Evolutionary conservation across 2,113 vertebrate genomes (phyloP).

Genomic region (Oreotrochilus melanogaster): DNA sequence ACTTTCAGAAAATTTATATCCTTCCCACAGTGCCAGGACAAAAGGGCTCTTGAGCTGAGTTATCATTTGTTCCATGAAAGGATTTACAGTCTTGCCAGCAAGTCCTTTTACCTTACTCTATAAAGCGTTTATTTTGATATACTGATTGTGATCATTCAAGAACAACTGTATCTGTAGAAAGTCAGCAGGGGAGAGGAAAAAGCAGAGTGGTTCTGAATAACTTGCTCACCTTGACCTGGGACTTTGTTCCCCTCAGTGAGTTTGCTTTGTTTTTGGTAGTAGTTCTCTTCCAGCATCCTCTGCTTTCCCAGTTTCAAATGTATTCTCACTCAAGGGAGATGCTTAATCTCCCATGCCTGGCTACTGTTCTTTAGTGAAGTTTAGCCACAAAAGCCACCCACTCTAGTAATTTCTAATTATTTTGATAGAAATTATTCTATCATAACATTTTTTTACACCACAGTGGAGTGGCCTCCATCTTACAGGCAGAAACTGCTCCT

Average conservation of each 20-base stretch:
- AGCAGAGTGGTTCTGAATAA: background rate
- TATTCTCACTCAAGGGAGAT: background rate
- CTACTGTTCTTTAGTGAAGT: background rate
- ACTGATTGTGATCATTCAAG: slow-evolving; percentile 73
- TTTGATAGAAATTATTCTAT: background rate
- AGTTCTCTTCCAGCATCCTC: background rate
- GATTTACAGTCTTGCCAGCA: slow-evolving; percentile 79
- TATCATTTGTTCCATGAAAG: slow-evolving; percentile 76
- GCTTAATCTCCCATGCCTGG: background rate
- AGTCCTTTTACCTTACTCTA: slow-evolving; percentile 73
- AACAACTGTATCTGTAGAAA: slow-evolving; percentile 75
- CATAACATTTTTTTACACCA: background rate
- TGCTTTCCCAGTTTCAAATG: background rate
- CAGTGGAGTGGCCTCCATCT: background rate
- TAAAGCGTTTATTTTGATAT: slow-evolving; percentile 78
- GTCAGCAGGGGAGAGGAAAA: background rate
- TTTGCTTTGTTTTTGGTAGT: slow-evolving; percentile 1
- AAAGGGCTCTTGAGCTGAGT: slow-evolving; percentile 76
- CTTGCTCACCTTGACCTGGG: slow-evolving; percentile 35
- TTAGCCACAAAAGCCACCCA: background rate
- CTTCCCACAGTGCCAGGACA: slow-evolving; percentile 55
- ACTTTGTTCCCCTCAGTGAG: background rate
- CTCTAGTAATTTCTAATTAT: background rate
- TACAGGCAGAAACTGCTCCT: background rate
- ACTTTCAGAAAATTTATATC: slow-evolving; percentile 79